Evolutionary conservation across 2,113 vertebrate genomes (phyloP).

Genomic region (Aphyosemion australe): DNA sequence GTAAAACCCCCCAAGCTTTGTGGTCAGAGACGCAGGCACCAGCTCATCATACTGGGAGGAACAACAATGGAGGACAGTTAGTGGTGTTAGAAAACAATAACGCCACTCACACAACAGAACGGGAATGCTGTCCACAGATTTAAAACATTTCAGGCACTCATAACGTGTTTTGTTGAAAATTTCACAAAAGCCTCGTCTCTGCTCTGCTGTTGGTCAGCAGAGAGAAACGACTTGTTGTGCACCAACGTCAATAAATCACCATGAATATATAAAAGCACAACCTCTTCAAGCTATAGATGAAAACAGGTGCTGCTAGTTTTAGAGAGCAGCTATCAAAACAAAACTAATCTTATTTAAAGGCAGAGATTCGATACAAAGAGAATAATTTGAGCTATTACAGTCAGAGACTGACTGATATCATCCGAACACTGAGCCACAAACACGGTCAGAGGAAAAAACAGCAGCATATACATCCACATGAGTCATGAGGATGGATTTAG

Average conservation of each 20-base stretch:
- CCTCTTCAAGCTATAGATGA: no score
- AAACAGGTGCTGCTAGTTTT: no score
- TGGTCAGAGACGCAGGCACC: conserved; percentile 95
- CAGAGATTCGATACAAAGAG: conserved; percentile 16
- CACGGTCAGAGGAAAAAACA: conserved; percentile 1
- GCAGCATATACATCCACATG: conserved; percentile 14
- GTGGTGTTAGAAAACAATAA: conserved; percentile 32
- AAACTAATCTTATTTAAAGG: conserved; percentile 23
- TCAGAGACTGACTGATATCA: conserved; percentile 12
- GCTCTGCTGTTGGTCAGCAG: conserved; percentile 21
- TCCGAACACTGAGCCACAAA: conserved; percentile 36
- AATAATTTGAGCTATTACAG: conserved; percentile 25
- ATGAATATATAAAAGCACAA: conserved; percentile 30
- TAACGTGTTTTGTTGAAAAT: conserved; percentile 14
- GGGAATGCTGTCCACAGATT: not conserved
- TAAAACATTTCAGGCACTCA: conserved; percentile 15
- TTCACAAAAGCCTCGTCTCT: conserved; percentile 9
- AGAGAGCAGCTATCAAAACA: conserved; percentile 29
- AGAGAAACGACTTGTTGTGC: conserved; percentile 7
- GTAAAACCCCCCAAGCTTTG: conserved; percentile 98
- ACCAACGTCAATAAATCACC: conserved; percentile 41
- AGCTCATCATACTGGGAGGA: conserved; percentile 88
- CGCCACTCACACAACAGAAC: conserved; percentile 16
- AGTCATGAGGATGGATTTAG: conserved; percentile 46
- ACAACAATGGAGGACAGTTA: conserved; percentile 35